Base-by-base conservation (phyloP, 2,113 vertebrate species). In the Xenotilapia leptura region DNA sequence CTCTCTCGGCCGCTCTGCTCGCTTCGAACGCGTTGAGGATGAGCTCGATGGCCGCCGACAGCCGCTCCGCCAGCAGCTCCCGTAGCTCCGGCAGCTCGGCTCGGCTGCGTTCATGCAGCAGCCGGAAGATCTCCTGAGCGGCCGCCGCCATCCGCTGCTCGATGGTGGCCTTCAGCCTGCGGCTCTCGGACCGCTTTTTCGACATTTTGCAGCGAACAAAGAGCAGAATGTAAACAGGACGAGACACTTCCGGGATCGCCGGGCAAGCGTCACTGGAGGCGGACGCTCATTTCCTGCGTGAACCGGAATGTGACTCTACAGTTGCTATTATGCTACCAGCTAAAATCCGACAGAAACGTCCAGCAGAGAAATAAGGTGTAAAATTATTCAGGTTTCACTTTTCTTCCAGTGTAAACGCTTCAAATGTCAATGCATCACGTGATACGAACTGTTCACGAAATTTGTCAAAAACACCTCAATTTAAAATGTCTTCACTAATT, bases 211-310 rank as follows among this genome's bases (percentile, higher is more conserved):
- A 6, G 5, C 19, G 31, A 82, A 92, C 90, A 92, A 92, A 92
- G 88, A 77, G 17, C 6, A 28, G 70, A 36, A 85, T 77, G 86
- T 92, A 94, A 94, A 94, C 93, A 94, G 65, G 3, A 40, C 65
- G 3, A n/a, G n/a, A 12, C 45, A 15, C 86, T 94, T 94, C 93
- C 93, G 90, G 85, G 54, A 12, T 80, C 11, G n/a, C n/a, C 8
- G 3, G 5, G 3, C 1, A 15, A 3, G 49, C 83, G 88, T 81
- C 12, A 3, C 21, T n/a, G 80, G 68, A 80, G 9, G 2, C 9
- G 77, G 33, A 56, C 21, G 28, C n/a, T 58, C 15, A 85, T 14
- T 4, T 38, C 9, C 13, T 65, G 45, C 80, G 11, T 13, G 8
- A 47, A 75, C 42, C 70, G 68, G 68, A 73, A 73, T 0, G 21